Evolutionary conservation across 2,888 invertebrate species (phyloP).

Genomic region (Sabatieria punctata): DNA sequence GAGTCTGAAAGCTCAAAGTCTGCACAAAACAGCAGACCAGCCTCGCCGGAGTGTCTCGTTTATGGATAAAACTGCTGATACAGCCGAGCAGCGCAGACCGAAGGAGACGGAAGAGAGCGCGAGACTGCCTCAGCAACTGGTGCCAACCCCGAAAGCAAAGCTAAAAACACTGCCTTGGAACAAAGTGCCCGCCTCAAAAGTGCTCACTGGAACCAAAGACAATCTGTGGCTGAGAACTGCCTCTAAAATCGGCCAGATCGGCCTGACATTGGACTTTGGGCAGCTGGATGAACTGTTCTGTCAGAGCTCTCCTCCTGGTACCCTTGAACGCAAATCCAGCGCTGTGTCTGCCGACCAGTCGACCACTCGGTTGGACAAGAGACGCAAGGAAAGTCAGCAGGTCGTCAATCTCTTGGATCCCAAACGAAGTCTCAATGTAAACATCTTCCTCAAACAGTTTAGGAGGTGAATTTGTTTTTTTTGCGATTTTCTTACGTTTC

Average conservation of each 20-base stretch:
- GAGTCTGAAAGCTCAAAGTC: neutral
- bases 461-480: constrained; percentile 46
- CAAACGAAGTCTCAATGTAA: constrained; percentile 85
- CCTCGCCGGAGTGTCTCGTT: no score
- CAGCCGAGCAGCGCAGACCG: neutral
- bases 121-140: no score
- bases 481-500: neutral
- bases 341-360: no score
- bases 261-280: constrained; percentile 71
- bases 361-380: neutral
- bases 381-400: constrained; percentile 7
- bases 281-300: constrained; percentile 87
- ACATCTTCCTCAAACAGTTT: constrained; percentile 91
- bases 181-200: constrained; percentile 77
- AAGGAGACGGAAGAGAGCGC: neutral
- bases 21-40: neutral
- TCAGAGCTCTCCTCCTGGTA: constrained; percentile 7
- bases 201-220: constrained; percentile 23
- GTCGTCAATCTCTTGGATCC: constrained; percentile 52
- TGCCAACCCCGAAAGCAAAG: constrained; percentile 78
- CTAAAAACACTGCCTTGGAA: constrained; percentile 98
- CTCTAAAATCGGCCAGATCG: constrained; percentile 25
- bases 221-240: constrained; percentile 32
- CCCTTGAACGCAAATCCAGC: neutral
- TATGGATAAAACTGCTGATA: neutral